Base-by-base conservation (phyloP, 2,797 vertebrate genomes). In the Cyclura pinguis region DNA sequence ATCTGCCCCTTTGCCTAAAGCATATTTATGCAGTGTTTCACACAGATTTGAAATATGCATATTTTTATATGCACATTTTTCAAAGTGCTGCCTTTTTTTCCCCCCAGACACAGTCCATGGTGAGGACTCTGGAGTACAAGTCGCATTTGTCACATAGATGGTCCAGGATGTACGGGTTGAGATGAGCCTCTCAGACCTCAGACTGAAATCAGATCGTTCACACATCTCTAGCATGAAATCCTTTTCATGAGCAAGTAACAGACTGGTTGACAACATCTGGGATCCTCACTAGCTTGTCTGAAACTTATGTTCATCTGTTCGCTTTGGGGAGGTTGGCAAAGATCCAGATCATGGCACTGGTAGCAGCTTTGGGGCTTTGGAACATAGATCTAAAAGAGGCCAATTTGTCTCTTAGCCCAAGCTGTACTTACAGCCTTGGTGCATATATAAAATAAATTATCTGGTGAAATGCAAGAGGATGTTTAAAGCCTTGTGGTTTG, bases 401-500 rank as follows among this genome's bases (percentile, higher is more conserved):
- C 80, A 87, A 91, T 91, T 87, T 84, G 57, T 87, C 72, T 76
- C 85, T 89, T 64, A 50, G 50, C n/a, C 72, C 72, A 67, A 84
- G 72, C 85, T 55, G 59, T 80, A 77, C 83, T 91, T 87, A 84
- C 72, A 91, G 62, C 20, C n/a, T 47, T 76, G 47, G 52, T 32
- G 52, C 80, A 67, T 76, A 84, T 55, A 77, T 84, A 83, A 83
- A 67, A 55, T 76, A 90, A 87, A 91, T 87, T 83, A 50, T 42
- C 85, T 84, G 72, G 85, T 91, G 85, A 91, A 87, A 84, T 87
- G 42, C 80, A 87, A 77, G 72, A 81, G 52, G 78, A 55, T 87
- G 89, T 87, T 90, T 83, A 90, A 83, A 87, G 80, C 47, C 32
- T 91, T 87, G 89, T 91, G 89, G 85, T 87, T 83, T 87, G 89